A percentile compares a stretch with the other conserved stretches of the same genome.
Conservation (phyloP, 1,140 invertebrate genomes). For the Drosophila guanche region DNA sequence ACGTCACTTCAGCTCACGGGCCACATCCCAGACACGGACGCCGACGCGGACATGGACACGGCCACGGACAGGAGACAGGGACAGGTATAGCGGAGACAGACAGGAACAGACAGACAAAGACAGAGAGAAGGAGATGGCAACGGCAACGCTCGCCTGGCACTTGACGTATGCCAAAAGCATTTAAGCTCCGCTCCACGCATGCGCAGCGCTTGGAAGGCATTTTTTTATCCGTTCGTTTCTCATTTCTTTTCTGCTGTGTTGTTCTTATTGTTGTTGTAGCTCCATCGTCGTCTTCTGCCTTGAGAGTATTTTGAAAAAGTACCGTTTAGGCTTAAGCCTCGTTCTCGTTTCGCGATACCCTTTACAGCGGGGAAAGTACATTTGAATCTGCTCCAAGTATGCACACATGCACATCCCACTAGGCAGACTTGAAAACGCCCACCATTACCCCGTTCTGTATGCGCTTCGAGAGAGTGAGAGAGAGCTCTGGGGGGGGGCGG, state of each 20-base stretch:
- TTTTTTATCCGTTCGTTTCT: conserved; percentile 16
- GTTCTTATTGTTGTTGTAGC: background rate
- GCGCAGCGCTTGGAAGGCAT: conserved; percentile 47
- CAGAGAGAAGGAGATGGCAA: background rate
- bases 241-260: background rate
- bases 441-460: too few species aligned
- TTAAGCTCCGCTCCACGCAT: conserved; percentile 67
- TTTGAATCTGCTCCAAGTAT: too few species aligned
- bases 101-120: conserved; percentile 5
- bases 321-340: conserved; percentile 41
- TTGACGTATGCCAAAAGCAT: conserved; percentile 73
- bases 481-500: too few species aligned
- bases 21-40: conserved; percentile 17
- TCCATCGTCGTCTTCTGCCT: too few species aligned
- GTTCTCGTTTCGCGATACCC: conserved; percentile 17
- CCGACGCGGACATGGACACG: background rate
- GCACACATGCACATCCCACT: too few species aligned
- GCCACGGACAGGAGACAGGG: conserved; percentile 8
- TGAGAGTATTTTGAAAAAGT: conserved; percentile 28
- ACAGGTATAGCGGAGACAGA: conserved; percentile 2
- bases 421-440: too few species aligned
- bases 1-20: conserved; percentile 34
- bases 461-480: too few species aligned
- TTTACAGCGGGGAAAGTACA: too few species aligned
- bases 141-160: conserved; percentile 39